Percentiles rank a stretch among this genome's conserved stretches.
These are phyloP conservation scores for Falco berigora DNA, from an alignment of 2,797 vertebrate species.

Conservation along the genomic window DNA sequence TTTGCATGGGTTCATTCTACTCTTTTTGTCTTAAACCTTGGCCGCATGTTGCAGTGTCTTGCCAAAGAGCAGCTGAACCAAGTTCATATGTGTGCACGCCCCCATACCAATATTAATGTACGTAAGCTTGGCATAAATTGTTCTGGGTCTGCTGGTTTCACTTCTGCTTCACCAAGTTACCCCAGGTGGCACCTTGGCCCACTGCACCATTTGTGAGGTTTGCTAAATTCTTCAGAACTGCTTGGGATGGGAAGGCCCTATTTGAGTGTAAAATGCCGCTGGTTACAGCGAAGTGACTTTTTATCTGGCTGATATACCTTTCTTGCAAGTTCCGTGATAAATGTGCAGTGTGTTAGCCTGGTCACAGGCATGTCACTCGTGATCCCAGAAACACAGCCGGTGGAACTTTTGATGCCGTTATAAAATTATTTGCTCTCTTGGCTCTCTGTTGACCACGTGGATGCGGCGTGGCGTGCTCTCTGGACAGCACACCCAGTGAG, in stretches of 20 bases:
- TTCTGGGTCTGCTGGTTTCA: neutral
- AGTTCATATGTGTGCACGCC: fast-evolving
- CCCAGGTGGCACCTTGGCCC: neutral
- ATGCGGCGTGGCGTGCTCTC: neutral
- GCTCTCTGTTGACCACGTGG: fast-evolving
- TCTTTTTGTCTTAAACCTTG: neutral
- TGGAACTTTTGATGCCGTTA: neutral
- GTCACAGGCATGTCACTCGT: neutral
- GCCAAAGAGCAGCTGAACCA: neutral
- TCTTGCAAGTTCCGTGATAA: slow-evolving; percentile 14
- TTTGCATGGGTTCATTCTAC: neutral
- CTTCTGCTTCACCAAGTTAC: neutral
- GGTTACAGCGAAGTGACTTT: neutral
- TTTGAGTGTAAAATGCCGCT: slow-evolving; percentile 7
- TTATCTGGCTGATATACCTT: slow-evolving; percentile 23
- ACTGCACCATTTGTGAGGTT: neutral
- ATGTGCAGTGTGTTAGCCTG: neutral
- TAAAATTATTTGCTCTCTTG: neutral
- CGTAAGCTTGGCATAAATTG: neutral
- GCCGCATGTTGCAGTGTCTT: neutral
- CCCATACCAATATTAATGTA: fast-evolving
- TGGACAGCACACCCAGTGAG: no score
- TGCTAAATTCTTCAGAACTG: neutral
- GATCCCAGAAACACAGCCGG: neutral
- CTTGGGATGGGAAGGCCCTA: neutral